phyloP scores from a whole-genome alignment of 2,797 vertebrate species.

The Gobio occitaniae region DNA sequence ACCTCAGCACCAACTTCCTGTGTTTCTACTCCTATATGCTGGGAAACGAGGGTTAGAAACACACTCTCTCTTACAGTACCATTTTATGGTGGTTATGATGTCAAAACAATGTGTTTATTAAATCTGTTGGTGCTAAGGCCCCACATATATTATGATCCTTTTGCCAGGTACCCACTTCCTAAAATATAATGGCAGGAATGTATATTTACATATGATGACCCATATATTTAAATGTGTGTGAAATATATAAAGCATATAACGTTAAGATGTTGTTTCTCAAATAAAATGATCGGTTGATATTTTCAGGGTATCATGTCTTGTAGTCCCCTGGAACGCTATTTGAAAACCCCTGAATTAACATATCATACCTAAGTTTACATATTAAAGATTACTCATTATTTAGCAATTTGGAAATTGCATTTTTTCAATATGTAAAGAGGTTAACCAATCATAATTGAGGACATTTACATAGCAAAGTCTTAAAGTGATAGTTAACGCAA shows the following conservation, averaged over 20 bases:
- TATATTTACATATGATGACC: neutral
- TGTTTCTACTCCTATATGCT: constrained; percentile 98
- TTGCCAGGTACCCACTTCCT: neutral
- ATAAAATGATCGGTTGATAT: neutral
- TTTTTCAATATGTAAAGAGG: neutral
- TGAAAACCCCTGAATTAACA: neutral
- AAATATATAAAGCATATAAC: neutral
- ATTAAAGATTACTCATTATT: neutral
- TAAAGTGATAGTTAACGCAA: neutral
- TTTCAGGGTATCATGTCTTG: neutral
- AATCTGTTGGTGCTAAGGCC: neutral
- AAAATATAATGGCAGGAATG: neutral
- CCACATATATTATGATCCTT: neutral
- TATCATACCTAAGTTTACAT: neutral
- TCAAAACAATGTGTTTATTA: neutral
- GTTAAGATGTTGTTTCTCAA: neutral
- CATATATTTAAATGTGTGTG: neutral
- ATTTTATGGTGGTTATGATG: neutral
- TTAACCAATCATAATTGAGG: neutral
- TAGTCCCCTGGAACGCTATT: neutral
- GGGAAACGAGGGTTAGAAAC: constrained; percentile 89
- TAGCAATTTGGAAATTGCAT: neutral
- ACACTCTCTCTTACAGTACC: neutral
- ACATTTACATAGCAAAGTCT: neutral
- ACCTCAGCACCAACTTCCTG: constrained; percentile 97